Evolutionary conservation across 2,888 invertebrate genomes (phyloP), one percentile per base, ranked within the genome.

Genomic region (Andrena chrysosceles): DNA sequence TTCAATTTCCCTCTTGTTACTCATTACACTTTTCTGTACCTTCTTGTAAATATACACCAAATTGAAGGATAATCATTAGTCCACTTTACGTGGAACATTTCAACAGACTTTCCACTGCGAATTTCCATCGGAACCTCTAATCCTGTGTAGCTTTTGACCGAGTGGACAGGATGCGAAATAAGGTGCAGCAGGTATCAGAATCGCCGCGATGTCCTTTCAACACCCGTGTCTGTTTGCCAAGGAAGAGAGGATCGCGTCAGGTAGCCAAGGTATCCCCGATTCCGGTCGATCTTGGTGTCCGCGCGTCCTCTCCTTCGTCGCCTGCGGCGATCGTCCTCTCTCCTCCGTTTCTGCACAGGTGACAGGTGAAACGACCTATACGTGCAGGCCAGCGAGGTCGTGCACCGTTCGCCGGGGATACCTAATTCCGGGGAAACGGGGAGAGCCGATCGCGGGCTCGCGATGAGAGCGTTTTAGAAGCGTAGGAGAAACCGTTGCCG

Each of bases 321-420:
- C 89, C 87, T 68, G 79, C 31, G 81, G 89, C 89, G 78, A 84
- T 88, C 81, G 80, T 82, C 88, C 89, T 88, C 89, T 89, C 89
- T 89, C 89, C 88, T 88, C 87, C 89, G 81, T 89, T 89, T 84
- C 88, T 87, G 80, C 77, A 77, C 81, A 77, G 87, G 88, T 87
- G 88, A 88, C 89, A 88, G 87, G 88, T 88, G 88, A 88, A 88
- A 88, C 88, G 89, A 88, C 87, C 89, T 86, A 89, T 88, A 86
- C 87, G 78, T 62, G 79, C 83, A 82, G 87, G 86, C 83, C 84
- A 75, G 77, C 87, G 88, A 88, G 88, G 88, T 85, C 89, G 87
- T 77, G 81, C 73, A 87, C 85, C 87, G 69, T 83, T 87, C 85
- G 85, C 82, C 83, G 82, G 73, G 83, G 86, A 83, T 88, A 86